Evolutionary conservation across 2,888 invertebrate species (phyloP).

Genomic region (Microctonus brassicae): DNA sequence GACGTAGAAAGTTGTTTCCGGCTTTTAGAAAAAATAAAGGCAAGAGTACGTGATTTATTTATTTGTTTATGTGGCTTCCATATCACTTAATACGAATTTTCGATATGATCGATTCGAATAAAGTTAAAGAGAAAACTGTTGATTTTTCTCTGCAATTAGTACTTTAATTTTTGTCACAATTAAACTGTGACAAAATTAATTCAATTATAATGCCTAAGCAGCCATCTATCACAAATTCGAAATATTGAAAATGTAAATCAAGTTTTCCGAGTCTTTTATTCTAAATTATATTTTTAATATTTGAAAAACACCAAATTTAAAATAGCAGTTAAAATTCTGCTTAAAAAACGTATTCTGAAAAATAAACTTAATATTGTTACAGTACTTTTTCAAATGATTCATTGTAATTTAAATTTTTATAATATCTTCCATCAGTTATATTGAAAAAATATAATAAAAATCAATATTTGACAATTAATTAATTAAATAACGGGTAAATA

Average conservation of each 20-base stretch:
- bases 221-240: not conserved
- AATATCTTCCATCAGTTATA: too few species aligned
- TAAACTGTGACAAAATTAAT: not conserved
- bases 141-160: not conserved
- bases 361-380: too few species aligned
- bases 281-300: not conserved
- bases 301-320: not conserved
- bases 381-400: too few species aligned
- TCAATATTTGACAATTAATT: too few species aligned
- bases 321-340: too few species aligned
- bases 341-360: too few species aligned
- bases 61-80: not conserved
- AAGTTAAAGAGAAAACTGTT: not conserved
- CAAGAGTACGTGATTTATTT: conserved; percentile 20
- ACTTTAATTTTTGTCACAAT: not conserved
- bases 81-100: not conserved
- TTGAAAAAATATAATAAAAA: too few species aligned
- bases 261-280: not conserved
- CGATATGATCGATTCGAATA: not conserved
- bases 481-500: too few species aligned
- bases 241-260: not conserved
- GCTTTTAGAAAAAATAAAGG: conserved; percentile 74
- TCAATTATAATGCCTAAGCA: not conserved
- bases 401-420: too few species aligned
- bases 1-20: conserved; percentile 76